These are phyloP conservation scores for Sphinx pinastri DNA, from an alignment of 2,888 invertebrate species.

Conservation along the genomic window DNA sequence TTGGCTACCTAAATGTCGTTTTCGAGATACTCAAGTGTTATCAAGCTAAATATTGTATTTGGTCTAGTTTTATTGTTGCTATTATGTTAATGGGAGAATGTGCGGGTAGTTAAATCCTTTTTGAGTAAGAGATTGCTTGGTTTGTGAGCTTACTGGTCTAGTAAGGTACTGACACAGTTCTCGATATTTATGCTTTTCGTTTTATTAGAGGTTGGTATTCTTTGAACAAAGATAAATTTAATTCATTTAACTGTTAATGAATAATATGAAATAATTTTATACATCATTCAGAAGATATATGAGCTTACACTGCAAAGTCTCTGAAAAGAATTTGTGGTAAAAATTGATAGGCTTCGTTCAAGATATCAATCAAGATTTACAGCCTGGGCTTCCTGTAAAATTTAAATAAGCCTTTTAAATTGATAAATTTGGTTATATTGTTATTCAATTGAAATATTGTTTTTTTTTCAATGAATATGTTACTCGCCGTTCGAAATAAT, in stretches of 20 bases:
- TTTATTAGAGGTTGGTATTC: too few species aligned
- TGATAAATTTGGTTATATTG: constrained; percentile 63
- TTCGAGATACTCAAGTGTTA: constrained; percentile 12
- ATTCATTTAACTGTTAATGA: too few species aligned
- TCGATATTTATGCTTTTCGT: too few species aligned
- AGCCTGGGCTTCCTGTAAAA: constrained; percentile 61
- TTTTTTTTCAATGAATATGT: not conserved
- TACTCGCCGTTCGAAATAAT: too few species aligned
- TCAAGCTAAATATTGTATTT: constrained; percentile 6
- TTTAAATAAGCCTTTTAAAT: constrained; percentile 65
- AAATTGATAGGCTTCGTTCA: constrained; percentile 70
- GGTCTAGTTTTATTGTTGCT: not conserved
- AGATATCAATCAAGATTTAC: constrained; percentile 78
- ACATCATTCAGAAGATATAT: too few species aligned
- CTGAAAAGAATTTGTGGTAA: constrained; percentile 64
- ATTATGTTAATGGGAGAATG: too few species aligned
- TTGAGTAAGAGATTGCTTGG: too few species aligned
- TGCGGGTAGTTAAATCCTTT: too few species aligned
- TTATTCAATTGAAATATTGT: not conserved
- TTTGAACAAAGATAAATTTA: too few species aligned
- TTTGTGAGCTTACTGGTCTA: too few species aligned
- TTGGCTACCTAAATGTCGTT: not conserved
- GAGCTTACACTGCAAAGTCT: constrained; percentile 26
- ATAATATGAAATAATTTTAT: too few species aligned
- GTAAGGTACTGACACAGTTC: too few species aligned